Evolutionary conservation across 2,113 vertebrate species (phyloP).

Genomic region (Carassius carassius): DNA sequence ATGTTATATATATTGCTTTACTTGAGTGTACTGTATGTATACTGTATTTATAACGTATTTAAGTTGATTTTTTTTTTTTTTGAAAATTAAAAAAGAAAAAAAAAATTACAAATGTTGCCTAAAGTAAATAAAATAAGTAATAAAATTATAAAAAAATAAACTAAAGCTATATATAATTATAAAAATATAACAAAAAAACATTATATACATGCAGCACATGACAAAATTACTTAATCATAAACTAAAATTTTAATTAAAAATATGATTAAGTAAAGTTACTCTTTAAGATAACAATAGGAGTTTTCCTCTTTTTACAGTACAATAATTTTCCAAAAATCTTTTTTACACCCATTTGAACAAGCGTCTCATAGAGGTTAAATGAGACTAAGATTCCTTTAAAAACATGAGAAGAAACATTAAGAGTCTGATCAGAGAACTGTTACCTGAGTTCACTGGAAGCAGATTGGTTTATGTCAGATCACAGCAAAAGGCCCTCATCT

Average conservation of each 20-base stretch:
- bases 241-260: background rate
- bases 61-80: background rate
- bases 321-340: too few relatives aligned
- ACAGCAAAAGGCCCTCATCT: background rate
- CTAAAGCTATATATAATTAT: too few relatives aligned
- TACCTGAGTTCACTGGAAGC: background rate
- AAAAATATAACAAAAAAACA: too few relatives aligned
- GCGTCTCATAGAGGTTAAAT: background rate
- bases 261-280: too few relatives aligned
- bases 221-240: too few relatives aligned
- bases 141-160: background rate
- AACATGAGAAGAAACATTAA: background rate
- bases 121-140: background rate
- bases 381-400: background rate
- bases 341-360: background rate
- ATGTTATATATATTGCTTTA: background rate
- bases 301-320: too few relatives aligned
- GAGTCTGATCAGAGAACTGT: background rate
- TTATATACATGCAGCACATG: too few relatives aligned
- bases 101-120: background rate
- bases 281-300: too few relatives aligned
- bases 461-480: conserved; percentile 2
- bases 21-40: too few relatives aligned
- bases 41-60: too few relatives aligned
- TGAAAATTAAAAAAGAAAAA: background rate